These are phyloP conservation scores for Champsocephalus gunnari DNA, from an alignment of 2,797 vertebrate genomes.

Conservation along the genomic window DNA sequence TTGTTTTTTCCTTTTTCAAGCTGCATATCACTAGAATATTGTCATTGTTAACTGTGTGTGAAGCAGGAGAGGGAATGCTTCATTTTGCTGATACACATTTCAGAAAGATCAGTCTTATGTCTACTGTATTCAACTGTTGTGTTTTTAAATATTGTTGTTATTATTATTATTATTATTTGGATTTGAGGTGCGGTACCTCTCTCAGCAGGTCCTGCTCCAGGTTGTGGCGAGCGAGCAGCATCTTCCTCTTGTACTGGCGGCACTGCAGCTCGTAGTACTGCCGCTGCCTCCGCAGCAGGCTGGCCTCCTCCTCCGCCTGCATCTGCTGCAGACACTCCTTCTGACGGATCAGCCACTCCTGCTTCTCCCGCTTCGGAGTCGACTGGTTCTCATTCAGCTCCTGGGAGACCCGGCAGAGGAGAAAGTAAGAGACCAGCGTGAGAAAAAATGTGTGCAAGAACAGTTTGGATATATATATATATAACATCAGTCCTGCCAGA, in stretches of 20 bases:
- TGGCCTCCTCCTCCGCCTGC: slow-evolving; percentile 93
- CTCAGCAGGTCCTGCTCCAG: slow-evolving; percentile 92
- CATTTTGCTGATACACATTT: too few relatives aligned
- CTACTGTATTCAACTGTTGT: too few relatives aligned
- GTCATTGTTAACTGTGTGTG: too few relatives aligned
- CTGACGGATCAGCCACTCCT: slow-evolving; percentile 92
- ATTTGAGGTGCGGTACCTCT: slow-evolving; percentile 77
- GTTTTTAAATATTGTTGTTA: too few relatives aligned
- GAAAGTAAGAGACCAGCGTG: background rate
- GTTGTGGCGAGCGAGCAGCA: slow-evolving; percentile 90
- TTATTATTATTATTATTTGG: too few relatives aligned
- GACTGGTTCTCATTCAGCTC: slow-evolving; percentile 93
- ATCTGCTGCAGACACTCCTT: slow-evolving; percentile 93
- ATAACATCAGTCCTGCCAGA: too few relatives aligned
- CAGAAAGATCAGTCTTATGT: too few relatives aligned
- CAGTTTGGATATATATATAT: too few relatives aligned
- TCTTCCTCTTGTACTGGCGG: slow-evolving; percentile 93
- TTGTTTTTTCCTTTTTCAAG: too few relatives aligned
- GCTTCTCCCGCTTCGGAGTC: slow-evolving; percentile 93
- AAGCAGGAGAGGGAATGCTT: too few relatives aligned
- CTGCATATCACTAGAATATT: too few relatives aligned
- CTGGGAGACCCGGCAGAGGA: slow-evolving; percentile 59
- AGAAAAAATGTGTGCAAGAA: background rate
- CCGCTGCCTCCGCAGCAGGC: slow-evolving; percentile 88
- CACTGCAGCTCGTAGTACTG: slow-evolving; percentile 93